Conservation (phyloP, 2,888 invertebrate species). For the Mylabris sibirica region DNA sequence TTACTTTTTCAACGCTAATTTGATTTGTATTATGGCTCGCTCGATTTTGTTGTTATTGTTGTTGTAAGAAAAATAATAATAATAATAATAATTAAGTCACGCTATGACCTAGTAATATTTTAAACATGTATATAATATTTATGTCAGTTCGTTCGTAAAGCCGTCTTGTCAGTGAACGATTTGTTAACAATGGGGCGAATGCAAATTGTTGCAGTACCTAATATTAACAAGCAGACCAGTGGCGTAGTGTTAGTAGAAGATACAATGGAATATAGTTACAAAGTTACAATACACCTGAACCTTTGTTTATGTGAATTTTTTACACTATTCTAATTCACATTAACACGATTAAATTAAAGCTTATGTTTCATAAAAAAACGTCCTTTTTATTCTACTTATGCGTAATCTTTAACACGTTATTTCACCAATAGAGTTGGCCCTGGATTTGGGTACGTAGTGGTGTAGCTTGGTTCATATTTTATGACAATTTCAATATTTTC, state of each 20-base stretch:
- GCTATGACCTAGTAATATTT: slow-evolving; percentile 4
- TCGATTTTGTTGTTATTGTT: background rate
- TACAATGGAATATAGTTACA: too few relatives aligned
- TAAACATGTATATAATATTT: background rate
- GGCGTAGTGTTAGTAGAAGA: background rate
- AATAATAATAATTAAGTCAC: background rate
- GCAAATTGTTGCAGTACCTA: slow-evolving; percentile 5
- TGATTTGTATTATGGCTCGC: background rate
- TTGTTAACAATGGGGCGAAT: slow-evolving; percentile 7
- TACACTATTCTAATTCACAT: too few relatives aligned
- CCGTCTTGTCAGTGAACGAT: background rate
- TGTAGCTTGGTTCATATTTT: too few relatives aligned
- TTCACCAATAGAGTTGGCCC: too few relatives aligned
- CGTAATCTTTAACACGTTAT: too few relatives aligned
- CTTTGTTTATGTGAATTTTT: too few relatives aligned
- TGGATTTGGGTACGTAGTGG: too few relatives aligned
- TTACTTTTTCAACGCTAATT: background rate
- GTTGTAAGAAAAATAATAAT: too few relatives aligned
- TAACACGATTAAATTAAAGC: too few relatives aligned
- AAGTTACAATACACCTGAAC: background rate
- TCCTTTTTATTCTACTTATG: too few relatives aligned
- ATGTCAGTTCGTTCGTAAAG: background rate
- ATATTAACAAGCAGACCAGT: background rate
- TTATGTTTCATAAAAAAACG: too few relatives aligned
- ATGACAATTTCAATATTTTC: too few relatives aligned